Conservation (phyloP, 2,113 vertebrate genomes). For the Tinamus guttatus region DNA sequence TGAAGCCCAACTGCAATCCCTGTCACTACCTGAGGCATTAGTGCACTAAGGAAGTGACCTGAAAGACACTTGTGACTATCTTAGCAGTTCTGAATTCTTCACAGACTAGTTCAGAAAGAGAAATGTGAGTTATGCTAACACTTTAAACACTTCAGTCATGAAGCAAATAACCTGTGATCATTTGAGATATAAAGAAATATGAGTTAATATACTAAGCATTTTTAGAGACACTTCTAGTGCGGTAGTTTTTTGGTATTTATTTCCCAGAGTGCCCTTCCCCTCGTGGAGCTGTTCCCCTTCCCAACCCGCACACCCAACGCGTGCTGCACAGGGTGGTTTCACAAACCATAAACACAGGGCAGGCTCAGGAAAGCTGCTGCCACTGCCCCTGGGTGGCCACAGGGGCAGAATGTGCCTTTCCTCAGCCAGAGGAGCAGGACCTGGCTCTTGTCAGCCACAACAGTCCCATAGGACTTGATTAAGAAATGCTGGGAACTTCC, state of each 20-base stretch:
- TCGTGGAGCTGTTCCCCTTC: background rate
- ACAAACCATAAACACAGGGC: background rate
- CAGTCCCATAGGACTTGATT: accelerated
- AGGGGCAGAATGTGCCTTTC: accelerated
- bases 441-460: accelerated
- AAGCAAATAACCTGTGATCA: background rate
- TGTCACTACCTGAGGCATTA: background rate
- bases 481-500: background rate
- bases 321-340: background rate
- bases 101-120: background rate
- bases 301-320: background rate
- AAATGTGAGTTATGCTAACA: accelerated
- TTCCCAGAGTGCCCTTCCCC: background rate
- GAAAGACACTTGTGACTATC: background rate
- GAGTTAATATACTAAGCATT: accelerated
- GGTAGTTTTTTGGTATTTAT: background rate
- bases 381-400: accelerated
- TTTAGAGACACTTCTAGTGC: background rate
- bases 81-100: background rate
- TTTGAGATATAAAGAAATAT: background rate
- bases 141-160: background rate
- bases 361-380: background rate
- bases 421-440: background rate
- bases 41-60: background rate
- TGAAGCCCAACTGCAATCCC: background rate